phyloP scores from a whole-genome alignment of 2,797 vertebrate species.

The Periophthalmus magnuspinnatus region DNA sequence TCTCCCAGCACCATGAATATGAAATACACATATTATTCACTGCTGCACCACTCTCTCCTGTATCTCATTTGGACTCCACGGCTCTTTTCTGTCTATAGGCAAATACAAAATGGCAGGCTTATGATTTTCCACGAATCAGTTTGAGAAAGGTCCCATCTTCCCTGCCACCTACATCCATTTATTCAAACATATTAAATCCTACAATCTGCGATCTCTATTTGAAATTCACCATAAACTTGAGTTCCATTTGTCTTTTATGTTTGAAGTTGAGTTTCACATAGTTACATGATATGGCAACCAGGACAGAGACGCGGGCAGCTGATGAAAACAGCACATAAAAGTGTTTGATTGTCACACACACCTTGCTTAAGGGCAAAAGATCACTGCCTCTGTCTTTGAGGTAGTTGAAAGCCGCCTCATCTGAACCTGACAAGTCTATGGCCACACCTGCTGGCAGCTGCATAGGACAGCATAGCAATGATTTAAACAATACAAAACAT shows the following conservation, averaged over 20 bases:
- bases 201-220: slow-evolving; percentile 14
- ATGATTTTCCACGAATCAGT: slow-evolving; percentile 40
- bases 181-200: slow-evolving; percentile 17
- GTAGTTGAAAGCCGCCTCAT: slow-evolving; percentile 36
- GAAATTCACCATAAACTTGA: neutral
- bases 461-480: slow-evolving; percentile 19
- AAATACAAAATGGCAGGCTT: slow-evolving; percentile 43
- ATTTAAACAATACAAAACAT: slow-evolving; percentile 4
- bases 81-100: slow-evolving; percentile 31
- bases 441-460: slow-evolving; percentile 14
- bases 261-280: slow-evolving; percentile 8
- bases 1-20: slow-evolving; percentile 46
- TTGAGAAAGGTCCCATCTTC: slow-evolving; percentile 25
- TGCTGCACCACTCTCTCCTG: slow-evolving; percentile 35
- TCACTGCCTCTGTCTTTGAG: slow-evolving; percentile 33
- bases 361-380: slow-evolving; percentile 19
- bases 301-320: slow-evolving; percentile 12
- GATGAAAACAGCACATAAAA: slow-evolving; percentile 48
- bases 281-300: slow-evolving; percentile 29
- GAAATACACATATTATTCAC: slow-evolving; percentile 52
- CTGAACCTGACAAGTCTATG: slow-evolving; percentile 7
- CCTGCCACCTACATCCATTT: slow-evolving; percentile 24
- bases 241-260: slow-evolving; percentile 18
- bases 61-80: slow-evolving; percentile 45
- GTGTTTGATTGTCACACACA: slow-evolving; percentile 16